Conservation (phyloP, 2,797 vertebrate genomes). For the Eleutherodactylus coqui region DNA sequence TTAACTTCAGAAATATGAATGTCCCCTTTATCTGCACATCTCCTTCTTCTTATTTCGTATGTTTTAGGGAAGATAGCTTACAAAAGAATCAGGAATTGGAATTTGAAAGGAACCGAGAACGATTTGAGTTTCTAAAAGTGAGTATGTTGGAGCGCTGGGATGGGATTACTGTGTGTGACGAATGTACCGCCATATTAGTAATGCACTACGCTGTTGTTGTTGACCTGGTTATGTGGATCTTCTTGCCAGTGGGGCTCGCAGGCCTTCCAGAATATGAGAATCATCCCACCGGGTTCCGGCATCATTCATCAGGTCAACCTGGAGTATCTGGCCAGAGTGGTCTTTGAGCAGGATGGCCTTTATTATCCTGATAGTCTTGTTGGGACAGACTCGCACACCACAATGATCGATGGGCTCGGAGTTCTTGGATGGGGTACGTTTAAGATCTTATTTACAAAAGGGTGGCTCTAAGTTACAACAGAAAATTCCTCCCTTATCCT, state of each 20-base stretch:
- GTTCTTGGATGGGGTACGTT: slow-evolving; percentile 95
- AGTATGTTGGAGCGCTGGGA: too few species aligned
- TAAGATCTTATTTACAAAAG: neutral
- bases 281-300: slow-evolving; percentile 96
- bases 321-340: slow-evolving; percentile 94
- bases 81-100: slow-evolving; percentile 97
- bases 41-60: slow-evolving; percentile 56
- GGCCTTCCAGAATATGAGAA: slow-evolving; percentile 94
- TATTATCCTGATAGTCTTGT: slow-evolving; percentile 97
- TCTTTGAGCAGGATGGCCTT: slow-evolving; percentile 87
- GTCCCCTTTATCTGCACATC: slow-evolving; percentile 41
- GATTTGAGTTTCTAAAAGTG: slow-evolving; percentile 98
- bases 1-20: slow-evolving; percentile 23
- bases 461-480: neutral
- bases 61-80: slow-evolving; percentile 88
- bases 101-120: slow-evolving; percentile 95
- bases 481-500: too few species aligned
- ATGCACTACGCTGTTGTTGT: neutral
- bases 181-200: neutral
- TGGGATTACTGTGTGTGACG: neutral
- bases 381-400: slow-evolving; percentile 97
- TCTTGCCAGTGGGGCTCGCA: slow-evolving; percentile 93
- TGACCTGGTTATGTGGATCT: neutral
- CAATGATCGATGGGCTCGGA: slow-evolving; percentile 96
- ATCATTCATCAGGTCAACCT: slow-evolving; percentile 98